Conservation (phyloP, 1,140 invertebrate genomes). For the Danaus melanippus region DNA sequence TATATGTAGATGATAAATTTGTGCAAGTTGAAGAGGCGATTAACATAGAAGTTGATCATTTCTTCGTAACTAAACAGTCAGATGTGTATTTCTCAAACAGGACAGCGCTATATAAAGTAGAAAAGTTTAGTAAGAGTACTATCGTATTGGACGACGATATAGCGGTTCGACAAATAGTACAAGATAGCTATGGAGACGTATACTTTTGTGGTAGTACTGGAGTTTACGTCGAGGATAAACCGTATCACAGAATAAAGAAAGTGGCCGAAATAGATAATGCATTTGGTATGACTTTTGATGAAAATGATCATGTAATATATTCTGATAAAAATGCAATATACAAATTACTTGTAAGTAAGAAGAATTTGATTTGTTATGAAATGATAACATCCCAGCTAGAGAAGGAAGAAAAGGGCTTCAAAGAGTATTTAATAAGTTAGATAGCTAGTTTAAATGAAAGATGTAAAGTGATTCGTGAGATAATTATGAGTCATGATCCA, state of each 20-base stretch:
- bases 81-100: slow-evolving; percentile 54
- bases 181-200: slow-evolving; percentile 49
- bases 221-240: slow-evolving; percentile 51
- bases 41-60: slow-evolving; percentile 48
- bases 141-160: slow-evolving; percentile 38
- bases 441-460: too few species aligned
- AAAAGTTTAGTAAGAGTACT: slow-evolving; percentile 22
- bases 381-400: neutral
- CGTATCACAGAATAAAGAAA: slow-evolving; percentile 36
- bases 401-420: slow-evolving; percentile 3
- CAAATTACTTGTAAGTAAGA: slow-evolving; percentile 34
- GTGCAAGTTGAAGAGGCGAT: slow-evolving; percentile 41
- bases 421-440: slow-evolving; percentile 9
- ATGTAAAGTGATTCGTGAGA: too few species aligned
- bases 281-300: slow-evolving; percentile 54
- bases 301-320: slow-evolving; percentile 41
- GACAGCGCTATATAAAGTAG: slow-evolving; percentile 52
- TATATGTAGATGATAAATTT: slow-evolving; percentile 47
- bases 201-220: slow-evolving; percentile 47
- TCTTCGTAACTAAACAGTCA: slow-evolving; percentile 39
- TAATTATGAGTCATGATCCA: too few species aligned
- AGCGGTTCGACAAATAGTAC: slow-evolving; percentile 40
- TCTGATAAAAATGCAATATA: slow-evolving; percentile 46
- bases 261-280: slow-evolving; percentile 37
- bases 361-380: slow-evolving; percentile 17